phyloP scores from a whole-genome alignment of 2,888 invertebrate species.

The Hypolimnas misippus region DNA sequence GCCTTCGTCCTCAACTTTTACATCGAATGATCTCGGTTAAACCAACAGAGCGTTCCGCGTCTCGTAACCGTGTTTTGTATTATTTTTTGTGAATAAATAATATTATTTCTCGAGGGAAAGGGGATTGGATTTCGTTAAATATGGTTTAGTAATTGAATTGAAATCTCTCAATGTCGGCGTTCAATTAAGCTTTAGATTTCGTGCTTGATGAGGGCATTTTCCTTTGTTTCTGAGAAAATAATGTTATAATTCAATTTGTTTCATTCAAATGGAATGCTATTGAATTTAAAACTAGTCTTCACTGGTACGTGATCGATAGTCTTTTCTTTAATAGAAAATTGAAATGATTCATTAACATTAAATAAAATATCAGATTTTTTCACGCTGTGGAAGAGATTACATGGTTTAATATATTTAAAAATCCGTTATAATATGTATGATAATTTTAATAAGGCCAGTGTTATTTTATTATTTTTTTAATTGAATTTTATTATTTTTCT shows the following conservation, averaged over 20 bases:
- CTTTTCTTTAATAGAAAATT: background rate
- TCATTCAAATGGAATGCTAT: constrained; percentile 1
- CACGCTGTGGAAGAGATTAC: too few relatives aligned
- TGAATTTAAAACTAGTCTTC: constrained; percentile 4
- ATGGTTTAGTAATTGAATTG: constrained; percentile 85
- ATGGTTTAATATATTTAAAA: too few relatives aligned
- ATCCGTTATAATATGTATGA: too few relatives aligned
- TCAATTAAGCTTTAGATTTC: constrained; percentile 82
- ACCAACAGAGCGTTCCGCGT: constrained; percentile 79
- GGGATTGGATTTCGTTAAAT: constrained; percentile 85
- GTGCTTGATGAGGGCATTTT: constrained; percentile 72
- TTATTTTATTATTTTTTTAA: too few relatives aligned
- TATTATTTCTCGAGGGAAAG: constrained; percentile 82
- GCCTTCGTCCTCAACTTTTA: constrained; percentile 76
- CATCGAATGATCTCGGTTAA: constrained; percentile 81
- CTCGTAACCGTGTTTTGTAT: constrained; percentile 76
- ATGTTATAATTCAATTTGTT: constrained; percentile 61
- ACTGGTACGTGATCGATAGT: background rate
- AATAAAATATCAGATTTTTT: background rate
- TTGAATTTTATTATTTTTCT: background rate
- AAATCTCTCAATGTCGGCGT: constrained; percentile 84
- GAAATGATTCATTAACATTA: background rate
- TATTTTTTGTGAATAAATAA: constrained; percentile 84
- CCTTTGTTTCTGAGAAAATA: constrained; percentile 73
- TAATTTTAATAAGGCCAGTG: too few relatives aligned